phyloP scores from a whole-genome alignment of 1,140 invertebrate genomes.

The Phortica variegata region DNA sequence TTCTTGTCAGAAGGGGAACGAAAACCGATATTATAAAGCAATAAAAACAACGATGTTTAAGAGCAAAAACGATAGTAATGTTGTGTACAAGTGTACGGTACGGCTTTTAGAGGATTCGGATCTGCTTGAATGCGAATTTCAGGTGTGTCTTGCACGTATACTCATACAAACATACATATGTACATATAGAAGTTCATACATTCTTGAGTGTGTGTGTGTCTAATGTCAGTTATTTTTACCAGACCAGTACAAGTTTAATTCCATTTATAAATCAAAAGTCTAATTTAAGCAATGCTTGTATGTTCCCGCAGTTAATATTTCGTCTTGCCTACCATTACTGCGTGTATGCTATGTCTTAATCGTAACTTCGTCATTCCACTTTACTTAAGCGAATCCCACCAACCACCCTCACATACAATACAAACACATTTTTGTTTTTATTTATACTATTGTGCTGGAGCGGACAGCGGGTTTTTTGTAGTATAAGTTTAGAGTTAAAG shows the following conservation, averaged over 20 bases:
- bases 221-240: background rate
- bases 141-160: constrained; percentile 63
- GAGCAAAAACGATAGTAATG: constrained; percentile 76
- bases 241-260: constrained; percentile 1
- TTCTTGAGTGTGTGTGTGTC: background rate
- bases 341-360: too few relatives aligned
- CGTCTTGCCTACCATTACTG: too few relatives aligned
- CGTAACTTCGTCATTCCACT: too few relatives aligned
- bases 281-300: background rate
- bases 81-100: constrained; percentile 91
- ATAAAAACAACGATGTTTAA: constrained; percentile 60
- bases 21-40: constrained; percentile 19
- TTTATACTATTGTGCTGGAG: too few relatives aligned
- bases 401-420: too few relatives aligned
- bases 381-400: too few relatives aligned
- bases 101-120: constrained; percentile 91
- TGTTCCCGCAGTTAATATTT: background rate
- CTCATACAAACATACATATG: constrained; percentile 15
- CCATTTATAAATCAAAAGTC: background rate
- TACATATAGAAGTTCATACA: background rate
- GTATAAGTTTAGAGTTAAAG: too few relatives aligned
- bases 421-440: too few relatives aligned
- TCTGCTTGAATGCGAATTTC: constrained; percentile 93
- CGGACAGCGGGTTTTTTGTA: too few relatives aligned
- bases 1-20: background rate